Evolutionary conservation across 2,888 invertebrate species (phyloP), one percentile per base, ranked within the genome.

Genomic region (Cantharis nigra): DNA sequence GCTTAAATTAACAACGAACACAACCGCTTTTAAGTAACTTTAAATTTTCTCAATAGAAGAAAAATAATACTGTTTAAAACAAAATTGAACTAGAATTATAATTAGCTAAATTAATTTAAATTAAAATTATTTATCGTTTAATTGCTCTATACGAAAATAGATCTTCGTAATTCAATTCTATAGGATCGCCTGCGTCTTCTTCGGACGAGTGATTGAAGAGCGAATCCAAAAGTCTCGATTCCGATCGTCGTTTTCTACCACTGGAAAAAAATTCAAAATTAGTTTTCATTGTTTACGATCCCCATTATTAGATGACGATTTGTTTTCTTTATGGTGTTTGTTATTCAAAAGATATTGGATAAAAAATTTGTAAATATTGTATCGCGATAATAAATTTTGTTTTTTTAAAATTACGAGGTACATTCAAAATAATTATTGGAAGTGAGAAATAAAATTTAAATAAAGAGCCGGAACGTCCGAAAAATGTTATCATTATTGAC

Each of bases 191-290:
- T 2, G 71, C 67, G 10, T 80, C 80, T 33, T 84, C 84, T 76
- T 83, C 83, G 16, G 80, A 77, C 1, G 82, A 81, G 11, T 78
- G 80, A 72, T 82, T 84, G 76, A 84, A 83, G 4, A 85, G 80
- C 4, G 80, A 71, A 62, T 84, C 83, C 33, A 83, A 65, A 2
- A 85, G 70, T 11, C 80, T 75, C 9, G 80, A 79, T 67, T 84
- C 80, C 5, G 87, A 87, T 75, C 88, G 83, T 76, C 88, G 84
- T 73, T 84, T 86, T 65, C 88, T 86, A 18, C 88, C 88, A 82
- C 88, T 88, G 83, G 10, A 82, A 83, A 33, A 18, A 83, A 79
- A 33, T 4, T 23, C 7, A 67, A 49, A n/a, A 49, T 49, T 49
- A 49, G 33, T n/a, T n/a, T 7, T n/a, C 5, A 49, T 49, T 49